Evolutionary conservation across 2,797 vertebrate species (phyloP).

Genomic region (Ammospiza maritima): DNA sequence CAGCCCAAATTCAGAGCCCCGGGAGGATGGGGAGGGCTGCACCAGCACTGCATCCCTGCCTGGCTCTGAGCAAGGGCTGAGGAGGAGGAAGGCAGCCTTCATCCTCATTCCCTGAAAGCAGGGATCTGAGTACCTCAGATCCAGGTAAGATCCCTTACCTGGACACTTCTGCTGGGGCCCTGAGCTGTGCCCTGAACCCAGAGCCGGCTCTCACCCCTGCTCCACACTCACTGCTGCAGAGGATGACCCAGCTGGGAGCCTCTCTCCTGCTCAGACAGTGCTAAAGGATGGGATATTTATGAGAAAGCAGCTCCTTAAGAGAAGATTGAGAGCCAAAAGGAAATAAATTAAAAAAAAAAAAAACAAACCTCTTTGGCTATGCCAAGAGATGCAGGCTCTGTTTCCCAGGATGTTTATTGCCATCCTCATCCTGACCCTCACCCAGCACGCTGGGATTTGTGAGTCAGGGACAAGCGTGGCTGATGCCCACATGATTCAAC

Average conservation of each 20-base stretch:
- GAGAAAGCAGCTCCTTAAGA: slow-evolving; percentile 49
- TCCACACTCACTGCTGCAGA: neutral
- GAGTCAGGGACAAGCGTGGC: slow-evolving; percentile 42
- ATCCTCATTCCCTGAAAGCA: neutral
- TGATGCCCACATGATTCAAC: slow-evolving; percentile 36
- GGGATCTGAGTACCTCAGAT: neutral
- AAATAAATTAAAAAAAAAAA: neutral
- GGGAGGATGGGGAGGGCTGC: neutral
- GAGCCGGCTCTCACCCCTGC: accelerated
- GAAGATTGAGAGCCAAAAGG: slow-evolving; percentile 32
- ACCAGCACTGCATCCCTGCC: neutral
- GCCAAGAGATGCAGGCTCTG: neutral
- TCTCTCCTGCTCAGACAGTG: neutral
- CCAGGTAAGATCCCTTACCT: neutral
- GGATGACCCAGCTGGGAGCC: neutral
- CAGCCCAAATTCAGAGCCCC: accelerated
- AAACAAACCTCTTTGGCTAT: neutral
- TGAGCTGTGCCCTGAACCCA: accelerated
- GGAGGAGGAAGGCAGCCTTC: neutral
- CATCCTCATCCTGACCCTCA: slow-evolving; percentile 15
- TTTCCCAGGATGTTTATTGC: slow-evolving; percentile 57
- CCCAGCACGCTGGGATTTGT: neutral
- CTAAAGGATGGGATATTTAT: slow-evolving; percentile 52
- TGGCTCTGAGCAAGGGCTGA: neutral
- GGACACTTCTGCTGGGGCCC: neutral